These are phyloP conservation scores for Ectropis crepuscularia DNA, from an alignment of 2,888 invertebrate genomes.

Conservation along the genomic window DNA sequence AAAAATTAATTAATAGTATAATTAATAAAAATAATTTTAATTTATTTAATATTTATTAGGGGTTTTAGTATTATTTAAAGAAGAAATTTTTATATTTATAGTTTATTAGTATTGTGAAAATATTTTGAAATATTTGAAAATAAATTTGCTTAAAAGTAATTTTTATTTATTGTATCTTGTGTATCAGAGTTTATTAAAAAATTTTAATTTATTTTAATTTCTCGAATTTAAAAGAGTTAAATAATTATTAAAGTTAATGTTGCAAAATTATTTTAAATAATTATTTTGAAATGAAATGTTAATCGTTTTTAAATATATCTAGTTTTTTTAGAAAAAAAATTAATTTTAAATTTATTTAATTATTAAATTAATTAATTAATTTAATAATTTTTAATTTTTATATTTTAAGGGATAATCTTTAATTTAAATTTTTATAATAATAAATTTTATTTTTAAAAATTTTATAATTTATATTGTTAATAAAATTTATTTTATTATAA, in stretches of 20 bases:
- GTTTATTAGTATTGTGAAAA: conserved; percentile 83
- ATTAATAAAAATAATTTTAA: too few species aligned
- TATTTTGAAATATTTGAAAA: conserved; percentile 82
- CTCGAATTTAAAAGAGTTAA: conserved; percentile 87
- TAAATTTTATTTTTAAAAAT: conserved; percentile 62
- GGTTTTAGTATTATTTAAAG: too few species aligned
- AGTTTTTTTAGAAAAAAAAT: conserved; percentile 87
- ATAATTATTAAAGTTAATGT: conserved; percentile 84
- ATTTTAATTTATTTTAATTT: conserved; percentile 66
- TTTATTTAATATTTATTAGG: too few species aligned
- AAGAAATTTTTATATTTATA: conserved; percentile 84
- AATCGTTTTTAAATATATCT: conserved; percentile 88
- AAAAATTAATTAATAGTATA: conserved; percentile 67
- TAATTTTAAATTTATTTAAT: conserved; percentile 81
- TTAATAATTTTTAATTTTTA: conserved; percentile 62
- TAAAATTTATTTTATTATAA: conserved; percentile 80
- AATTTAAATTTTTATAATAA: conserved; percentile 82
- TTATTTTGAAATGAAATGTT: conserved; percentile 87
- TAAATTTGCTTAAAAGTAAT: too few species aligned
- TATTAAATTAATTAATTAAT: conserved; percentile 53
- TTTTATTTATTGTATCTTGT: conserved; percentile 88
- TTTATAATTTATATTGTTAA: conserved; percentile 85
- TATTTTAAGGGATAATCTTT: conserved; percentile 86
- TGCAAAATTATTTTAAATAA: conserved; percentile 85
- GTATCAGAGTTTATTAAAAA: conserved; percentile 89